Evolutionary conservation across 2,797 vertebrate genomes (phyloP), one percentile per base, ranked within the genome.

Genomic region (Ficedula albicollis): DNA sequence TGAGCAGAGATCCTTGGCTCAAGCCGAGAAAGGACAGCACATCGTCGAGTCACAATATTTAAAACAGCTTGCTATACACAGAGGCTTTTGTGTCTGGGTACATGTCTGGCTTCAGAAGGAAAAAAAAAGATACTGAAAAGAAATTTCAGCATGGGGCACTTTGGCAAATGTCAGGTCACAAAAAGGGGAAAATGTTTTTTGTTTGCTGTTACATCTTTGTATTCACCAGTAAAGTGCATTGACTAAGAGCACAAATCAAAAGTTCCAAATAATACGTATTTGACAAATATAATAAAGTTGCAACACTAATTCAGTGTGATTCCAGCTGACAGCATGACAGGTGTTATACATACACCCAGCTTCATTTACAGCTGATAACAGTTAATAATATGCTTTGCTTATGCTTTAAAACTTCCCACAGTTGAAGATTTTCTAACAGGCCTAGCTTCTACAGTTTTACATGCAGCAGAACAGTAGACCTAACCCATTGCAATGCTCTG

Each of bases 131-230:
- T 98, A 98, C 98, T 98, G 97, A 98, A 98, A 98, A 98, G 97
- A 98, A 98, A 98, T 98, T 99, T 98, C 98, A 98, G 98, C 98
- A 98, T 98, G 98, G 98, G 98, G 98, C 97, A 98, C 97, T 98
- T 98, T 97, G 97, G 99, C 98, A 98, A 99, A 99, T 98, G 98
- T 98, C 98, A 99, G 98, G 99, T 99, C 98, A 98, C 97, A 97
- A 96, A 96, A 97, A 97, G 97, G 96, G 96, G 98, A 98, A 98
- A 98, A 97, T 97, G 96, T 98, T 99, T 99, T 99, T 98, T 98
- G 98, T 98, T 98, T 98, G 97, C 98, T 98, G 94, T 98, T 98
- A 98, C 97, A 98, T 97, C 97, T 98, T 96, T 97, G 96, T 96
- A 97, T 81, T 93, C 89, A 90, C 94, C 36, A 93, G 87, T 95